These are phyloP conservation scores for Natator depressus DNA, from an alignment of 2,113 vertebrate genomes.

Conservation along the genomic window DNA sequence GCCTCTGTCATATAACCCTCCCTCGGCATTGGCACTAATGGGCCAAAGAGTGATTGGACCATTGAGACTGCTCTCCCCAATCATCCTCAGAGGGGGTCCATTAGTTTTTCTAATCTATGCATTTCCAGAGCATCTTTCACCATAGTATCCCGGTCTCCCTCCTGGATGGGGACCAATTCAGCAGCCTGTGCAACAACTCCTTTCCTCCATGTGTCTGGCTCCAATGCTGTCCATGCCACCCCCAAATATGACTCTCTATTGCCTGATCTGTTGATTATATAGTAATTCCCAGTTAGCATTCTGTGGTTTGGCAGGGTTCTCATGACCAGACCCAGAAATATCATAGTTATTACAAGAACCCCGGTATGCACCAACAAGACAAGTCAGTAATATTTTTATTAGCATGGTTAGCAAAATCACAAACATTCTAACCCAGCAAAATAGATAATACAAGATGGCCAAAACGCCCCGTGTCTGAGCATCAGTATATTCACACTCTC, in stretches of 20 bases:
- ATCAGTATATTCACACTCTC: not conserved
- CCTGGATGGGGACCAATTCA: not conserved
- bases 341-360: not conserved
- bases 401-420: not conserved
- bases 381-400: not conserved
- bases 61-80: not conserved
- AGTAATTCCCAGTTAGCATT: not conserved
- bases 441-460: not conserved
- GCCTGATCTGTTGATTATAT: not conserved
- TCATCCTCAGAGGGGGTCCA: not conserved
- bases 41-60: not conserved
- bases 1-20: no score
- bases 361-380: not conserved
- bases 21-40: no score
- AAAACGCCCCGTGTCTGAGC: not conserved
- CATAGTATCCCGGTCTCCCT: not conserved
- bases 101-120: not conserved
- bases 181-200: not conserved
- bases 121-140: not conserved
- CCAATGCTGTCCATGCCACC: not conserved
- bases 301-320: not conserved
- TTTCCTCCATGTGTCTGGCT: not conserved
- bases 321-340: not conserved
- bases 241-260: not conserved
- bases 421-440: not conserved